Evolutionary conservation across 2,888 invertebrate genomes (phyloP).

Genomic region (Eumerus sabulonum): DNA sequence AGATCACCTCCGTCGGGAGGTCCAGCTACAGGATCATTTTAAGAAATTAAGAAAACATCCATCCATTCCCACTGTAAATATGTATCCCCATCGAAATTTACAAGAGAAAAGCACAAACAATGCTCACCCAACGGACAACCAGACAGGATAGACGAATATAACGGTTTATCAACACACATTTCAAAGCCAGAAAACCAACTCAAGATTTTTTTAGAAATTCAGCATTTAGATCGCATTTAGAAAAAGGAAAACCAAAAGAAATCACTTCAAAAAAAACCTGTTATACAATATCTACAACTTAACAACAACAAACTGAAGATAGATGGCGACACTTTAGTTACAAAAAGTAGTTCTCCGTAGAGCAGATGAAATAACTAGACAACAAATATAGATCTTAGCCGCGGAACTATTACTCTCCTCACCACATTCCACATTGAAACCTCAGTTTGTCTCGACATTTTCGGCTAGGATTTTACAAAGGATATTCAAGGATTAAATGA

Average conservation of each 20-base stretch:
- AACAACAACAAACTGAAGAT: conserved; percentile 20
- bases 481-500: not conserved
- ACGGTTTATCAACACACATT: conserved; percentile 33
- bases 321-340: conserved; percentile 50
- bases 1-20: conserved; percentile 72
- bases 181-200: conserved; percentile 18
- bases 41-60: conserved; percentile 7
- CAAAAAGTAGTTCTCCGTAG: conserved; percentile 45
- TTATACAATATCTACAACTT: conserved; percentile 27
- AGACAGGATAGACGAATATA: conserved; percentile 22
- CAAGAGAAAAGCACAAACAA: conserved; percentile 50
- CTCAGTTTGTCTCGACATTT: no score
- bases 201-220: conserved; percentile 16
- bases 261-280: conserved; percentile 40
- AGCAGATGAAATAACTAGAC: conserved; percentile 12
- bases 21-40: conserved; percentile 50
- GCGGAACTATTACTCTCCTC: no score
- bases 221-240: conserved; percentile 64
- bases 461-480: not conserved
- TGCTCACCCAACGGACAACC: conserved; percentile 18
- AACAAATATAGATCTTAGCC: conserved; percentile 24
- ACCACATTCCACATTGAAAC: no score
- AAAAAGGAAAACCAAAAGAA: conserved; percentile 49
- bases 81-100: conserved; percentile 54
- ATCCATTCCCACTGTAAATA: conserved; percentile 57